Base-by-base conservation (phyloP, 2,113 vertebrate genomes). In the Varanus salvator region DNA sequence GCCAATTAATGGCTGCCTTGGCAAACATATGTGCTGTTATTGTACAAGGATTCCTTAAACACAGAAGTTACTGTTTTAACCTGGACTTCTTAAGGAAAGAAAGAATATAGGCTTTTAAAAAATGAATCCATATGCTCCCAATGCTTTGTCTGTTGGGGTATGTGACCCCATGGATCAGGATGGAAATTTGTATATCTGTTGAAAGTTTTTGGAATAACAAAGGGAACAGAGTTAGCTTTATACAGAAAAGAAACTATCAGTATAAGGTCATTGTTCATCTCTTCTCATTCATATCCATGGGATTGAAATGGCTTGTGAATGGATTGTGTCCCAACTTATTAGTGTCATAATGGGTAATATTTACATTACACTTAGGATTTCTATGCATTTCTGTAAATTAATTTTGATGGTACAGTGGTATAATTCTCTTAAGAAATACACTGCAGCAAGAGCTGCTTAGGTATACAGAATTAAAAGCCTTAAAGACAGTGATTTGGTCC, bases 321-420 rank as follows among this genome's bases (percentile, higher is more conserved):
- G 31, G 82, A 77, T 68, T 84, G 60, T 69, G 72, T 31, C 72
- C 88, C 93, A 78, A 90, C 89, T 93, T 94, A 95, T 92, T 94
- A 95, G 84, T 88, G 89, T 86, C 94, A 87, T 93, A 95, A 94
- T 4, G 0, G 52, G 89, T 72, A 94, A 93, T 91, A 87, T 85
- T 86, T 87, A 91, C 80, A 95, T 95, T 92, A 93, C 87, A 86
- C 90, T 50, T 74, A 95, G 92, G 93, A 91, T 88, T 96, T 91
- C 89, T 93, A 90, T 92, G 87, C 88, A 95, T 94, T 92, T 94
- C 94, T 84, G 82, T 87, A 83, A 95, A 93, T 92, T 94, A 90
- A 93, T 93, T 96, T 92, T 88, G 87, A 48, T 60, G 57, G 85
- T 90, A 88, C 88, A 95, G 86, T 93, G 93, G 90, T 92, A 94